A percentile compares a stretch with the other conserved stretches of the same genome.
Evolutionary conservation across 2,888 invertebrate species (phyloP).

Genomic region (Dichetophora obliterata): DNA sequence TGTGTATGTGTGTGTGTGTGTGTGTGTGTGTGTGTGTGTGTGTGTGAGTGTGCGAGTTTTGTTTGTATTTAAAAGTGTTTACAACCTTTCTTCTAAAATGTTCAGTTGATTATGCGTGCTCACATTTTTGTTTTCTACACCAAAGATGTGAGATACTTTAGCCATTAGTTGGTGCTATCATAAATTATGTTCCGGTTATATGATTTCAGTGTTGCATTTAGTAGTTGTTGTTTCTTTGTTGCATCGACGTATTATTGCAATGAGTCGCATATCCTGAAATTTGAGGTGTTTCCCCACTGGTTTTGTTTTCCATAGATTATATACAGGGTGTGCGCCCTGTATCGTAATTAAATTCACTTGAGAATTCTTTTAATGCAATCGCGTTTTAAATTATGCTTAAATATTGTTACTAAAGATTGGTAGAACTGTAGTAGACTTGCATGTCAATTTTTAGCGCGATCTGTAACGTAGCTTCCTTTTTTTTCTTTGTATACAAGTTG

Average conservation of each 20-base stretch:
- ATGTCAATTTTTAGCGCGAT: no score
- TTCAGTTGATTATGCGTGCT: slow-evolving; percentile 10
- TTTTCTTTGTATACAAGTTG: no score
- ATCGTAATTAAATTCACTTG: no score
- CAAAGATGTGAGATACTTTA: not conserved
- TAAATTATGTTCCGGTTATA: slow-evolving; percentile 31
- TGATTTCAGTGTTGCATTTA: slow-evolving; percentile 17
- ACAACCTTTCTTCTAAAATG: not conserved
- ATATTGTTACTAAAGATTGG: no score
- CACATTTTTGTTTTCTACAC: slow-evolving; percentile 1
- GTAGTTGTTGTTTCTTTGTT: not conserved
- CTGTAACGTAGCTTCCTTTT: no score
- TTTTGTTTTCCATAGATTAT: not conserved
- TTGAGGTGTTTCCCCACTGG: not conserved
- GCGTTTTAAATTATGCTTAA: no score
- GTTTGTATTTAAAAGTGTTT: not conserved
- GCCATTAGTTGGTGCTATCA: not conserved
- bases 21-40: not conserved
- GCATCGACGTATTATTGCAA: not conserved
- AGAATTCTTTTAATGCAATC: no score
- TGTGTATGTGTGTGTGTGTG: not conserved
- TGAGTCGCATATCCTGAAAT: slow-evolving; percentile 25
- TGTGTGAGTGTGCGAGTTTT: not conserved
- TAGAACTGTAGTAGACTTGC: no score
- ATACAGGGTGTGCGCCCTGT: not conserved